These are phyloP conservation scores for Cydia fagiglandana DNA, from an alignment of 1,140 invertebrate genomes.

Conservation along the genomic window DNA sequence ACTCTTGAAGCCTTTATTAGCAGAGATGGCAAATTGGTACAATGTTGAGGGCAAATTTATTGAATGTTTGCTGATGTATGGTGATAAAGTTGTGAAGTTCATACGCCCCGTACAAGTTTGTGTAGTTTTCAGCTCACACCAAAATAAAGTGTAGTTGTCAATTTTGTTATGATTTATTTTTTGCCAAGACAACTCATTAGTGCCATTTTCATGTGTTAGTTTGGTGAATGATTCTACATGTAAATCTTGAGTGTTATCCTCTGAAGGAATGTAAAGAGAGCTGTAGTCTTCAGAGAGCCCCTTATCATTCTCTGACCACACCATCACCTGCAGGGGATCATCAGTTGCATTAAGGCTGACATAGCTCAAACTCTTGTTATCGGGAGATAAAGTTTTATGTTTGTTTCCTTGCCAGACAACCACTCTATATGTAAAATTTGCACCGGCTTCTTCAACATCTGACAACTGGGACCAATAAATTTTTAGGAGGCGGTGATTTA, in stretches of 20 bases:
- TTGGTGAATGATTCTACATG: constrained; percentile 83
- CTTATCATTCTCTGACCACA: constrained; percentile 80
- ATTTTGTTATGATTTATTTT: constrained; percentile 60
- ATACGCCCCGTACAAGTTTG: constrained; percentile 63
- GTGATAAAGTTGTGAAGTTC: constrained; percentile 61
- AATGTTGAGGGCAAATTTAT: constrained; percentile 65
- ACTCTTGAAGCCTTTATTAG: constrained; percentile 82
- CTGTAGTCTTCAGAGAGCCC: constrained; percentile 81
- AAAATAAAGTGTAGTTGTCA: constrained; percentile 86
- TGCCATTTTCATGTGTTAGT: constrained; percentile 81
- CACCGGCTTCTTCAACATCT: constrained; percentile 77
- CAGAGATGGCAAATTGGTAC: constrained; percentile 84
- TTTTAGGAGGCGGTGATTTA: constrained; percentile 79
- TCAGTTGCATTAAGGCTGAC: constrained; percentile 57
- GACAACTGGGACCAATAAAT: constrained; percentile 86
- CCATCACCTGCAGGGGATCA: constrained; percentile 59
- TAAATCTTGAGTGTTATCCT: constrained; percentile 80
- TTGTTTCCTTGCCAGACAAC: constrained; percentile 50
- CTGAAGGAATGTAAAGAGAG: constrained; percentile 81
- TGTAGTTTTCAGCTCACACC: constrained; percentile 80
- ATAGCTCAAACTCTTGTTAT: constrained; percentile 69
- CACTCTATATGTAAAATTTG: constrained; percentile 68
- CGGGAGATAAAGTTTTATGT: constrained; percentile 50
- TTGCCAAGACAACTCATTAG: constrained; percentile 87
- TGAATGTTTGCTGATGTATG: constrained; percentile 60